Evolutionary conservation across 2,888 invertebrate species (phyloP).

Genomic region (Cantharis nigra): DNA sequence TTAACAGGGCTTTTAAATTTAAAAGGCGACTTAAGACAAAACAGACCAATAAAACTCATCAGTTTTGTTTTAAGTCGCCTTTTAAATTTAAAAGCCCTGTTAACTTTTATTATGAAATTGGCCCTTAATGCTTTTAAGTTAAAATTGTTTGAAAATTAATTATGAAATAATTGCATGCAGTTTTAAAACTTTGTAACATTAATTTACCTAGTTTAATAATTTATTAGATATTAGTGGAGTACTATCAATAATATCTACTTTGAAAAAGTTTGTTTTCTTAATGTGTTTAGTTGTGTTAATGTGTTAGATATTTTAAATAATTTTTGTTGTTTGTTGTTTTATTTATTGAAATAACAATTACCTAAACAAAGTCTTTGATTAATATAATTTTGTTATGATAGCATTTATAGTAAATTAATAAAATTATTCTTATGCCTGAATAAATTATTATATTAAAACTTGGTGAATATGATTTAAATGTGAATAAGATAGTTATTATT

Average conservation of each 20-base stretch:
- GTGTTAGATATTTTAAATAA: slow-evolving; percentile 23
- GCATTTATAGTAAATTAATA: not conserved
- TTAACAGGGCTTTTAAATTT: too few relatives aligned
- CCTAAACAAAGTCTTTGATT: not conserved
- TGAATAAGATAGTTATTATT: not conserved
- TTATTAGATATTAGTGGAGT: not conserved
- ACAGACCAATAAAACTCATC: too few relatives aligned
- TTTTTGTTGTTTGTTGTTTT: slow-evolving; percentile 23
- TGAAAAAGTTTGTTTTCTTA: not conserved
- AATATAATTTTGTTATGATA: not conserved
- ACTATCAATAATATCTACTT: not conserved
- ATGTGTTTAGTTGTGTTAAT: slow-evolving; percentile 1
- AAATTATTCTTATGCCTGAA: not conserved
- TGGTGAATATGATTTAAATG: not conserved
- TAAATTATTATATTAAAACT: too few relatives aligned
- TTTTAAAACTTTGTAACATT: not conserved
- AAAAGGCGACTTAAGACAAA: too few relatives aligned
- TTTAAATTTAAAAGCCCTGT: too few relatives aligned
- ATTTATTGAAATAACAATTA: slow-evolving; percentile 3
- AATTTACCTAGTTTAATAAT: not conserved
- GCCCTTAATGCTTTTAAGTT: not conserved
- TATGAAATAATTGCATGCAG: not conserved
- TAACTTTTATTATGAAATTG: too few relatives aligned
- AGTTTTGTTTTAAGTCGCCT: too few relatives aligned
- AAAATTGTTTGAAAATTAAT: not conserved